These are phyloP conservation scores for Eurypyga helias DNA, from an alignment of 2,113 vertebrate genomes.

Conservation along the genomic window DNA sequence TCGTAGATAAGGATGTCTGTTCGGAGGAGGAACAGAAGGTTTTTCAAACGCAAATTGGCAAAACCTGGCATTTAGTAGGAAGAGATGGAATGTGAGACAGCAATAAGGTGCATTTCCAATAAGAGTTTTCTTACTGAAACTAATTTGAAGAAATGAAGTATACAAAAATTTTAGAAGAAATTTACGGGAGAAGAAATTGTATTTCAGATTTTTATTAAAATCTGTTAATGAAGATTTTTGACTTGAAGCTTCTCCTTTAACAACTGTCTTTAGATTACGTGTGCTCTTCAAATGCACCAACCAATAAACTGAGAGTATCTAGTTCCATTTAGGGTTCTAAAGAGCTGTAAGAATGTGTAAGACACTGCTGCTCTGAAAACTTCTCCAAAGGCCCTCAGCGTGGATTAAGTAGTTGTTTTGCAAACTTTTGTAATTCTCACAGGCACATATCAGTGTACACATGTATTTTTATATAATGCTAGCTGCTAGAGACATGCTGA, in stretches of 20 bases:
- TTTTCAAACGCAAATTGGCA: background rate
- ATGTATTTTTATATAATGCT: background rate
- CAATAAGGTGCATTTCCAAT: background rate
- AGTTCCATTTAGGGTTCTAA: background rate
- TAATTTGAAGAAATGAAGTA: background rate
- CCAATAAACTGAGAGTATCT: background rate
- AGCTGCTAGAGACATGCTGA: background rate
- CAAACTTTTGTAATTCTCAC: background rate
- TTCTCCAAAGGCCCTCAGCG: background rate
- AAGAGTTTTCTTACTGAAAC: background rate
- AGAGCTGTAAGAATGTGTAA: background rate
- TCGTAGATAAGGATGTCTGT: background rate
- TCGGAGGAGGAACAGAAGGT: background rate
- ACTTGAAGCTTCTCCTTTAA: background rate
- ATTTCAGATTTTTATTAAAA: background rate
- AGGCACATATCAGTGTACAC: background rate
- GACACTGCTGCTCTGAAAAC: background rate
- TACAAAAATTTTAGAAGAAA: background rate
- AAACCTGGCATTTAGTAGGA: background rate
- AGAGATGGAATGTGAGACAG: background rate
- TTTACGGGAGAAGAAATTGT: background rate
- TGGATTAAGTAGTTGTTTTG: background rate
- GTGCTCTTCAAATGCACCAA: background rate
- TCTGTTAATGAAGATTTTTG: background rate
- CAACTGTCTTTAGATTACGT: background rate